phyloP scores from a whole-genome alignment of 2,113 vertebrate species.

The Gallinago media region DNA sequence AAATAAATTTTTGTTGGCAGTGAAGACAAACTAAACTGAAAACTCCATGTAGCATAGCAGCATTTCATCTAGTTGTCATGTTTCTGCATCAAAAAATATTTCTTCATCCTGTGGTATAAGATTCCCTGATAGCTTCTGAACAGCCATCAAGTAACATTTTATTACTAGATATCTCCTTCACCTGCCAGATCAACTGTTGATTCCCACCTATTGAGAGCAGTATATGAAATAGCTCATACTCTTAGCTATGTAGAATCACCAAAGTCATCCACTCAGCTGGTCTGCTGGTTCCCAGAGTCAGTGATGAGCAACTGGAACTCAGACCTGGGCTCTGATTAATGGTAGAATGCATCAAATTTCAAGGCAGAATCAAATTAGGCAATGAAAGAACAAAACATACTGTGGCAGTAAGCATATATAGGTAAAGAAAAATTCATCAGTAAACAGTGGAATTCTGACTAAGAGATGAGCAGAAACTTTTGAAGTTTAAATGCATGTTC shows the following conservation, averaged over 20 bases:
- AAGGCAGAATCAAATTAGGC: background rate
- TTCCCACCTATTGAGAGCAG: background rate
- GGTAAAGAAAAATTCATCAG: background rate
- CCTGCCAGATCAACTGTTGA: constrained; percentile 16
- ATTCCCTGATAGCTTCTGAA: constrained; percentile 49
- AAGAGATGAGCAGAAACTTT: background rate
- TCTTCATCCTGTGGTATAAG: background rate
- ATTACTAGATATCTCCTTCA: background rate
- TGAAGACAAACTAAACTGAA: background rate
- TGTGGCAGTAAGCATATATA: background rate
- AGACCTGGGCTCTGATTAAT: background rate
- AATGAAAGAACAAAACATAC: background rate
- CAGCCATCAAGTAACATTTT: constrained; percentile 54
- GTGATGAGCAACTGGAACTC: background rate
- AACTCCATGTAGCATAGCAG: background rate
- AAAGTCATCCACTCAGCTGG: background rate
- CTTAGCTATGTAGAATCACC: background rate
- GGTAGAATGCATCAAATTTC: background rate
- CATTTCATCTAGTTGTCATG: constrained; percentile 26
- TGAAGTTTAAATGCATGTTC: background rate
- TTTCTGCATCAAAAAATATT: constrained; percentile 47
- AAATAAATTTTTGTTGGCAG: background rate
- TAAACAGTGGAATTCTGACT: background rate
- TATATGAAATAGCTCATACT: background rate
- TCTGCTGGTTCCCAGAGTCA: background rate